phyloP scores from a whole-genome alignment of 2,113 vertebrate species.

The Otolemur garnettii region DNA sequence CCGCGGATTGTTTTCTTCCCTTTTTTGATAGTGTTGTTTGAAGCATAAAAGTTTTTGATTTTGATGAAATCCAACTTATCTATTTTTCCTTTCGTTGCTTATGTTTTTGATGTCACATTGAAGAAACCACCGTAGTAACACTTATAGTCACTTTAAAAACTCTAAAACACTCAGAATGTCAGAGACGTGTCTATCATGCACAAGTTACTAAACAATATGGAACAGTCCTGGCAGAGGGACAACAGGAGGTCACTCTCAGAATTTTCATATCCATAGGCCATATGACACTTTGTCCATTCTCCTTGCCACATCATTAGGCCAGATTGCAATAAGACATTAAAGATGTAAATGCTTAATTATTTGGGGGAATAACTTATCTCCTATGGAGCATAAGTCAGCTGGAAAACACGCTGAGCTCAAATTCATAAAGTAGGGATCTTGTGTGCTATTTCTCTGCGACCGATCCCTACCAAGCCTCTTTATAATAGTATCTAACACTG shows the following conservation, averaged over 20 bases:
- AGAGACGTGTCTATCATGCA: background rate
- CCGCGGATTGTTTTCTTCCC: background rate
- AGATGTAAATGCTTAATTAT: conserved; percentile 66
- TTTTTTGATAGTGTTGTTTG: background rate
- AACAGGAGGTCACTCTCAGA: background rate
- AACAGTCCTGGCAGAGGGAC: background rate
- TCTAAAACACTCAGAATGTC: background rate
- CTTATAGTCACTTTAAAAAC: background rate
- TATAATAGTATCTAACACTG: background rate
- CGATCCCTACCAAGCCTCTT: background rate
- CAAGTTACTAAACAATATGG: background rate
- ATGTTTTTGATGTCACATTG: conserved; percentile 7
- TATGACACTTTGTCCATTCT: conserved; percentile 33
- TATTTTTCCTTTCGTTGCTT: conserved; percentile 13
- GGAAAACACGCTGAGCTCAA: conserved; percentile 59
- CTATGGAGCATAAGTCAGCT: conserved; percentile 50
- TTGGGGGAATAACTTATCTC: conserved; percentile 29
- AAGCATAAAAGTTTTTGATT: background rate
- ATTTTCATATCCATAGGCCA: background rate
- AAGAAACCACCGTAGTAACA: conserved; percentile 6
- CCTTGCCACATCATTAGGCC: conserved; percentile 19
- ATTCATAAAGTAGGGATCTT: background rate
- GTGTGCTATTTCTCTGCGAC: background rate
- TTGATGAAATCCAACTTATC: background rate
- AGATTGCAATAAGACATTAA: conserved; percentile 67